Conservation (phyloP, 2,888 invertebrate genomes). For the Villa cingulata region DNA sequence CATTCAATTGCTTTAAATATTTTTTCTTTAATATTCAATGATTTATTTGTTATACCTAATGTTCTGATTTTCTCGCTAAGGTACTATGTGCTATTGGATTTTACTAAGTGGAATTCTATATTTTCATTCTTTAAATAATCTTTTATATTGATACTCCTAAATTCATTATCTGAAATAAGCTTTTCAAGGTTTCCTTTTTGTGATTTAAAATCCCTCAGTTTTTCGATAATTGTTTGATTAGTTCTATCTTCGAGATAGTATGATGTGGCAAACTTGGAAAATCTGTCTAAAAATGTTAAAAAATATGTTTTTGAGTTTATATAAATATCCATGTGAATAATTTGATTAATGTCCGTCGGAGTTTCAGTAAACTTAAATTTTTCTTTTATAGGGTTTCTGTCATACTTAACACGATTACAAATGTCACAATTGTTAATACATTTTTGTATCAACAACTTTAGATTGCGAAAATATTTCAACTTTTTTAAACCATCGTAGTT, state of each 20-base stretch:
- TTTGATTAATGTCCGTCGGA: background rate
- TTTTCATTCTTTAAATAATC: conserved; percentile 11
- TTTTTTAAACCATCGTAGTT: background rate
- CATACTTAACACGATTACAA: background rate
- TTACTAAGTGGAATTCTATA: conserved; percentile 14
- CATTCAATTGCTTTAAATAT: conserved; percentile 5
- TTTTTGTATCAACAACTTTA: too few species aligned
- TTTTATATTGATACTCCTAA: conserved; percentile 11
- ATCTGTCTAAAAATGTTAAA: background rate
- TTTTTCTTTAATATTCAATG: conserved; percentile 5
- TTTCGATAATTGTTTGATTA: conserved; percentile 12
- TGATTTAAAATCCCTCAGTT: conserved; percentile 9
- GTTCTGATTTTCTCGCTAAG: background rate
- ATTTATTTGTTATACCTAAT: background rate
- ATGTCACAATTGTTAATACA: too few species aligned
- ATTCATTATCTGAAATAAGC: conserved; percentile 15
- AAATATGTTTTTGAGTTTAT: background rate
- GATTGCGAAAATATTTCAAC: background rate
- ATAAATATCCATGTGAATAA: conserved; percentile 2
- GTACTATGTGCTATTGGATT: conserved; percentile 9
- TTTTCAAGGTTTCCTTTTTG: conserved; percentile 8
- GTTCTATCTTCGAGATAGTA: conserved; percentile 13
- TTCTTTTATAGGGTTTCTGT: background rate
- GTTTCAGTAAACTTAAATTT: background rate
- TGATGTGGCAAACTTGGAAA: conserved; percentile 14